Base-by-base conservation (phyloP, 1,140 invertebrate genomes). In the Notospermus geniculatus region DNA sequence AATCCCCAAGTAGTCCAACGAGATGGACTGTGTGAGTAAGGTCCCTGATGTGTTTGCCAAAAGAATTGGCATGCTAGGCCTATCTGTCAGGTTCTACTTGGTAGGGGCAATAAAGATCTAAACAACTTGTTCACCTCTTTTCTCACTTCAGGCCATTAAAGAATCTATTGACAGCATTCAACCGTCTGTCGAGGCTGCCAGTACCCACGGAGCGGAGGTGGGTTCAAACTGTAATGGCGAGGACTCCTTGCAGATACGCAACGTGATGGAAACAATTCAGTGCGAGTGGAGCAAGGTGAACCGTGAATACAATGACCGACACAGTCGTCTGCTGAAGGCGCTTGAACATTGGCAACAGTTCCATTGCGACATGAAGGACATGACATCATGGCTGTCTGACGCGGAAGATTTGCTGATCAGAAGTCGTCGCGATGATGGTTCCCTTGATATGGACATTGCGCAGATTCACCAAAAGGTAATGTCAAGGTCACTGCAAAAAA, bases 231-330 rank as follows among this genome's bases (percentile, higher is more conserved):
- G 68, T 59, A 57, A 66, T 54, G 54, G 67, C 30, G 74, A 82
- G 50, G 71, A 77, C 53, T 59, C 70, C 11, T 71, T 73, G 53
- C 69, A 72, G 50, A 64, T 76, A 36, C 66, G 71, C 22, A 65
- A 57, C 0, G 41, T 77, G 19, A 68, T 77, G 39, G 78, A 76
- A 30, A 88, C 87, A 72, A 73, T 90, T 32, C 82, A 82, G 29
- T 82, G 85, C n/a, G 88, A 90, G 73, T 88, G 87, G 87, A 76
- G 76, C n/a, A 79, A 82, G 50, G 80, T 89, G 4, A 85, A 86
- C 66, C 81, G 83, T 30, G 77, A 75, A 30, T 86, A 86, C 63
- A 80, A 78, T 1, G 86, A 87, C 23, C 81, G 85, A 61, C 79
- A 87, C 69, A 81, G 82, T 57, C 72, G 85, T 43, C 89, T 88